Evolutionary conservation across 2,888 invertebrate species (phyloP).

Genomic region (Xestia rhomboidea): DNA sequence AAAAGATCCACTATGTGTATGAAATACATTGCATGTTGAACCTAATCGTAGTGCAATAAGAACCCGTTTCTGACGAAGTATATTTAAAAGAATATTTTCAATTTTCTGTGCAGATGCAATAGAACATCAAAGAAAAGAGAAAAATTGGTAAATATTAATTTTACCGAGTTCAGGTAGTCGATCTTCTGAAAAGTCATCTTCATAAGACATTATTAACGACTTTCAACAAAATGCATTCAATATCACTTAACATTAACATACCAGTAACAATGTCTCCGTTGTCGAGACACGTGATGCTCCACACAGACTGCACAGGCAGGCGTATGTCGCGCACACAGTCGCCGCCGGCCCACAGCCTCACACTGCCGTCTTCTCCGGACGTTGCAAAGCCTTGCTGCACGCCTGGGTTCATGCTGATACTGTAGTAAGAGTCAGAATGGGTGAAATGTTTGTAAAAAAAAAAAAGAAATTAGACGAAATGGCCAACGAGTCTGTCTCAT

Average conservation of each 20-base stretch:
- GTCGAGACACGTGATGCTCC: slow-evolving; percentile 94
- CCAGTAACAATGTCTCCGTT: slow-evolving; percentile 98
- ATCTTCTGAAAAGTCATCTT: neutral
- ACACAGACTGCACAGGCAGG: slow-evolving; percentile 96
- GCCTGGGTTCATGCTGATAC: slow-evolving; percentile 90
- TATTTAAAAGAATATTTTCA: neutral
- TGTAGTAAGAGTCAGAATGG: slow-evolving; percentile 64
- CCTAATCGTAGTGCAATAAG: too few relatives aligned
- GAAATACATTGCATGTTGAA: too few relatives aligned
- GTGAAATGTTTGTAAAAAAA: neutral
- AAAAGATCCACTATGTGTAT: too few relatives aligned
- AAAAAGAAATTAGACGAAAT: neutral
- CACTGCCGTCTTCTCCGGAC: slow-evolving; percentile 96
- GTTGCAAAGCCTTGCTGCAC: slow-evolving; percentile 93
- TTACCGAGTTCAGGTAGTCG: neutral
- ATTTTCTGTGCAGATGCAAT: neutral
- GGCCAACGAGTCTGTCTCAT: too few relatives aligned
- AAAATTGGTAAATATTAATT: neutral
- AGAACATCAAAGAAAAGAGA: neutral
- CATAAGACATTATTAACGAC: neutral
- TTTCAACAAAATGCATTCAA: neutral
- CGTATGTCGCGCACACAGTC: slow-evolving; percentile 92
- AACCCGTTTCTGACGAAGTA: too few relatives aligned
- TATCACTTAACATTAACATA: slow-evolving; percentile 35
- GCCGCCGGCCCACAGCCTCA: slow-evolving; percentile 94